A percentile compares a stretch with the other conserved stretches of the same genome.
Evolutionary conservation across 2,113 vertebrate species (phyloP).

Genomic region (Sphaerodactylus townsendi): DNA sequence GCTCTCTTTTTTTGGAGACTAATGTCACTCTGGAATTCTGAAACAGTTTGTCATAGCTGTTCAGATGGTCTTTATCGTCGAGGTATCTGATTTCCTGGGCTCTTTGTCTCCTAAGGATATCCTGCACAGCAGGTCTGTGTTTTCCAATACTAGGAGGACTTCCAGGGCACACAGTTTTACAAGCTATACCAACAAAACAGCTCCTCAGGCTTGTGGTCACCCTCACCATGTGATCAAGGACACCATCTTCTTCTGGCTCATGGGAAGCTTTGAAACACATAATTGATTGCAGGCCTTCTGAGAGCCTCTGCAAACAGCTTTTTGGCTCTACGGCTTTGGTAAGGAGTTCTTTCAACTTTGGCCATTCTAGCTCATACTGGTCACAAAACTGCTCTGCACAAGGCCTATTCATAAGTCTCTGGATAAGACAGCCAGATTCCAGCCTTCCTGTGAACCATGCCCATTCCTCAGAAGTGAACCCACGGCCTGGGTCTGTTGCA

Average conservation of each 20-base stretch:
- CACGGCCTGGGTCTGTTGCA: slow-evolving; percentile 81
- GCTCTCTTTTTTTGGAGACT: slow-evolving; percentile 73
- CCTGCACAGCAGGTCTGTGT: slow-evolving; percentile 83
- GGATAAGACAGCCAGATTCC: slow-evolving; percentile 85
- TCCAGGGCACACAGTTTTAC: slow-evolving; percentile 87
- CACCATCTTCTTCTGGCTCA: slow-evolving; percentile 84
- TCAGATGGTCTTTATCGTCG: slow-evolving; percentile 65
- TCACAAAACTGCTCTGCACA: slow-evolving; percentile 83
- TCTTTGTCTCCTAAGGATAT: slow-evolving; percentile 82
- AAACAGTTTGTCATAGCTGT: slow-evolving; percentile 73
- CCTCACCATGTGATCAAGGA: slow-evolving; percentile 91
- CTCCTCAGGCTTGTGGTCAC: slow-evolving; percentile 88
- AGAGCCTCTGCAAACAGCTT: slow-evolving; percentile 84
- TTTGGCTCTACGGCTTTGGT: slow-evolving; percentile 81
- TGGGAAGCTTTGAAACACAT: slow-evolving; percentile 77
- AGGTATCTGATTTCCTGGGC: slow-evolving; percentile 62
- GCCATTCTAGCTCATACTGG: slow-evolving; percentile 86
- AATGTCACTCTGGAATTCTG: slow-evolving; percentile 77
- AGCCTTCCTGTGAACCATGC: slow-evolving; percentile 89
- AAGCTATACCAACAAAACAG: slow-evolving; percentile 83
- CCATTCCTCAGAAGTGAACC: slow-evolving; percentile 90
- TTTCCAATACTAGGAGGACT: slow-evolving; percentile 88
- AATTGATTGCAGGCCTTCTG: slow-evolving; percentile 74
- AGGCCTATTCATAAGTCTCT: slow-evolving; percentile 83
- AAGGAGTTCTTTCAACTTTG: slow-evolving; percentile 76